Evolutionary conservation across 2,888 invertebrate species (phyloP).

Genomic region (Chaetoderma sp.): DNA sequence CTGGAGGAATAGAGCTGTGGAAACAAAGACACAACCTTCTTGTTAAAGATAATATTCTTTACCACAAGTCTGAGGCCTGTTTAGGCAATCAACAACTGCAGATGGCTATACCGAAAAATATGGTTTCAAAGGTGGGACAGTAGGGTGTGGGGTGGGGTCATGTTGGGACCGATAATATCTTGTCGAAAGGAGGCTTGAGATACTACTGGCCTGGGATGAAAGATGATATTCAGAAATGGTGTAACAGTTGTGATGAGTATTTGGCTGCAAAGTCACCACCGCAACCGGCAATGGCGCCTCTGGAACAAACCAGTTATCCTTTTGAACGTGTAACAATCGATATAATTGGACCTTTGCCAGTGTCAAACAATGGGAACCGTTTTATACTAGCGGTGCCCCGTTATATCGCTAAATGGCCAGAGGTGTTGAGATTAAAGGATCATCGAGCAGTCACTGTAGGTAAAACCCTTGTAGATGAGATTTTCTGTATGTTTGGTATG

Average conservation of each 20-base stretch:
- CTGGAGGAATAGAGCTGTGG: too few relatives aligned
- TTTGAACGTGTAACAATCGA: neutral
- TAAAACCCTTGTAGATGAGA: neutral
- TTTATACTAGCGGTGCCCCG: neutral
- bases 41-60: too few relatives aligned
- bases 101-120: too few relatives aligned
- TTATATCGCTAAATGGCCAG: neutral
- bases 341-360: neutral
- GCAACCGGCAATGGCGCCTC: neutral
- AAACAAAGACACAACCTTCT: too few relatives aligned
- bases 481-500: neutral
- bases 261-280: neutral
- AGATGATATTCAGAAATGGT: neutral
- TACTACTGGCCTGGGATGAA: neutral
- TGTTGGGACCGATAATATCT: neutral
- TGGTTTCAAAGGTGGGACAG: too few relatives aligned
- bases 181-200: neutral
- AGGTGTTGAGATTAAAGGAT: neutral
- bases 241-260: neutral
- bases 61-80: too few relatives aligned
- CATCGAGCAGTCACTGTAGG: neutral
- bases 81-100: too few relatives aligned
- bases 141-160: too few relatives aligned
- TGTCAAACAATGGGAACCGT: neutral
- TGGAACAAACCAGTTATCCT: constrained; percentile 76